Evolutionary conservation across 2,797 vertebrate genomes (phyloP).

Genomic region (Sylvilagus floridanus): DNA sequence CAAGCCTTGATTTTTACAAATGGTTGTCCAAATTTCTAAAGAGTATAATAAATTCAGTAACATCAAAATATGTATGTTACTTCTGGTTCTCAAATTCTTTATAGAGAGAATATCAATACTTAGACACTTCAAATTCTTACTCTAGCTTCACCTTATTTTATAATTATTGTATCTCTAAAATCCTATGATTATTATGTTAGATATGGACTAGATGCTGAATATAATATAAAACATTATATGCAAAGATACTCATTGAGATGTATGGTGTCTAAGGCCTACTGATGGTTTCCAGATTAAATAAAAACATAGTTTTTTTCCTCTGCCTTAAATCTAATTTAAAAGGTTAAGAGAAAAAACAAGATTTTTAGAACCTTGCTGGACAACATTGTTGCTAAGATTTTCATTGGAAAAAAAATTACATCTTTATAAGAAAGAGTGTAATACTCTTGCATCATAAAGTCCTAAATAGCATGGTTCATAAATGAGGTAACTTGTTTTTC

Average conservation of each 20-base stretch:
- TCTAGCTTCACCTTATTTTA: constrained; percentile 52
- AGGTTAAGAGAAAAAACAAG: background rate
- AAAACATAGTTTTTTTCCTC: constrained; percentile 20
- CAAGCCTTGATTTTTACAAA: constrained; percentile 36
- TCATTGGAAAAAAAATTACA: constrained; percentile 49
- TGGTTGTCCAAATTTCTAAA: constrained; percentile 34
- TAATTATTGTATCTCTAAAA: constrained; percentile 57
- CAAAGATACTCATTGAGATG: constrained; percentile 35
- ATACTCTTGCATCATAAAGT: constrained; percentile 36
- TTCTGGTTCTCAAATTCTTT: constrained; percentile 6
- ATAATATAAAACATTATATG: constrained; percentile 5
- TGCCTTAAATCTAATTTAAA: constrained; percentile 49
- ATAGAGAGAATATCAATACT: background rate
- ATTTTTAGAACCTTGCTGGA: constrained; percentile 32
- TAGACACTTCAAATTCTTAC: constrained; percentile 13
- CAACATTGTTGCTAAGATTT: constrained; percentile 56
- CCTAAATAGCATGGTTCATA: constrained; percentile 59
- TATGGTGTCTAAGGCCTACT: constrained; percentile 35
- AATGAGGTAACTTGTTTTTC: constrained; percentile 68
- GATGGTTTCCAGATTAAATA: constrained; percentile 49
- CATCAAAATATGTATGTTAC: constrained; percentile 54
- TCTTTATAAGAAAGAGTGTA: constrained; percentile 56
- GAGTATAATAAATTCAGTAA: background rate
- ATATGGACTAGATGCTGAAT: constrained; percentile 31
- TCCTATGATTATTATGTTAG: constrained; percentile 19